Evolutionary conservation across 2,113 vertebrate species (phyloP), one percentile per base, ranked within the genome.

Genomic region (Otocyon megalotis): DNA sequence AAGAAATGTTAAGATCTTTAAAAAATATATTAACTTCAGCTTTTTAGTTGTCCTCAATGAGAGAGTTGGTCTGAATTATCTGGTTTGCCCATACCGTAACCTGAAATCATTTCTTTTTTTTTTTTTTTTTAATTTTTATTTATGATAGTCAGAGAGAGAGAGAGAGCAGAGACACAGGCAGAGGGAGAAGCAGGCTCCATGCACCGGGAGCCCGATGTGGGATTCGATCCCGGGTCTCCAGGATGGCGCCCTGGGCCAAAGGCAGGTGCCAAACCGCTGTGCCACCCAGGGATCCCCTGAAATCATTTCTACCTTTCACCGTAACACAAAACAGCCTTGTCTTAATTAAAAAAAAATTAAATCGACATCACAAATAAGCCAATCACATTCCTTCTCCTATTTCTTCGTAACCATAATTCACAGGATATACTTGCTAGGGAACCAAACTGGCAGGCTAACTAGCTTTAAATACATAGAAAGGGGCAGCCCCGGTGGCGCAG

Each of bases 341-440:
- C 17, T 85, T 89, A 77, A 77, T 71, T 60, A 53, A 62, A 65
- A 62, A 76, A 76, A 92, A 58, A 74, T n/a, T 81, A 37, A 5
- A 72, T 58, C 65, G 35, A 67, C 16, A 58, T 84, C 79, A 93
- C 48, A 93, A n/a, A 72, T 81, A 35, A 96, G 20, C 28, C 1
- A 60, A n/a, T 72, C 56, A 95, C 0, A n/a, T 30, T 84, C 8
- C 32, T 92, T 19, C 37, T 50, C 4, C 50, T 93, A 43, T 95
- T 95, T 95, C 32, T 95, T 88, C 48, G n/a, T 62, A 91, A 81
- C 26, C 8, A 32, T 88, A 90, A 80, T 35, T 88, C 63, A 56
- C 26, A 80, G 88, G 67, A 53, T 79, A 86, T 43, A 88, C 62
- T 79, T 74, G 26, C 19, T 37, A 88, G 58, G 12, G 22, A 88